Base-by-base conservation (phyloP, 2,113 vertebrate genomes). In the Esox niger region DNA sequence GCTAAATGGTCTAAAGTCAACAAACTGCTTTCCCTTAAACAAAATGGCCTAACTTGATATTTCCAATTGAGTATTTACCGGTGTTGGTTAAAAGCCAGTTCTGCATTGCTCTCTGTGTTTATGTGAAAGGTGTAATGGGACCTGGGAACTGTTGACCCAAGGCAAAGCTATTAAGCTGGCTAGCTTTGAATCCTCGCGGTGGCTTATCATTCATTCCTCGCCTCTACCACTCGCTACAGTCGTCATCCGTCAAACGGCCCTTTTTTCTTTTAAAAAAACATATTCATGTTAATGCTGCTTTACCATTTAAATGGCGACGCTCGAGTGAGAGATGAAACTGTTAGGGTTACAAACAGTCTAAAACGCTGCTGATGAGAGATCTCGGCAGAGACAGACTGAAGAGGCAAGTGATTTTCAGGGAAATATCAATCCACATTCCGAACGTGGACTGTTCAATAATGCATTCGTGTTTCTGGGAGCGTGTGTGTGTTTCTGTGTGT, bases 111-210 rank as follows among this genome's bases (percentile, higher is more conserved):
- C 67, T n/a, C n/a, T 15, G n/a, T n/a, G 38, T 32, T 23, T 47
- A 56, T 23, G 47, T 11, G 31, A 21, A n/a, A 20, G 27, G 66
- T 80, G 76, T 75, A 62, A 20, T 20, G 58, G 77, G 67, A 79
- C 75, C 47, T 25, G 82, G 81, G 84, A 81, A 76, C 81, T 66
- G 76, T 84, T 87, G 88, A 89, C 81, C 84, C 73, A 56, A 63
- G 76, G 77, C 74, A 31, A 87, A 64, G 78, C 80, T 84, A 75
- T 85, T 84, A 79, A 78, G 78, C 72, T 67, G 75, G 81, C 67
- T 78, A 64, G 79, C 79, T 87, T 86, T 82, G 87, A 83, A 86
- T 86, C 73, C 85, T 87, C 82, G 86, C 88, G 82, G 83, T 79
- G 74, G 71, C 76, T 81, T 78, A 71, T 69, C 76, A 80, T 78